Evolutionary conservation across 2,113 vertebrate species (phyloP).

Genomic region (Octodon degus): DNA sequence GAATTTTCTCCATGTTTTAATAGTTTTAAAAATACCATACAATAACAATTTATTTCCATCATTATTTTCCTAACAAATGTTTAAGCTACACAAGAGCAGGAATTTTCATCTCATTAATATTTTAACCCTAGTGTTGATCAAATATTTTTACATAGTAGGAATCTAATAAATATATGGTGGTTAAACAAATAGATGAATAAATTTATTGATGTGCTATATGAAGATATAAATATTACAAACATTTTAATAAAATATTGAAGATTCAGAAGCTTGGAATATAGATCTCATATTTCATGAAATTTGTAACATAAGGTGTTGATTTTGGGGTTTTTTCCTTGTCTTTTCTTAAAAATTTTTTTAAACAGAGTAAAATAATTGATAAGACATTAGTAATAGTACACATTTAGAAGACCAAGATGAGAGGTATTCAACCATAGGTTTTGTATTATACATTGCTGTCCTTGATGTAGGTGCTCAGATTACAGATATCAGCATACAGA

Average conservation of each 20-base stretch:
- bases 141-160: neutral
- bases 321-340: too few species aligned
- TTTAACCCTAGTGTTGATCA: constrained; percentile 2
- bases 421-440: too few species aligned
- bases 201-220: neutral
- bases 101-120: constrained; percentile 36
- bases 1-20: constrained; percentile 31
- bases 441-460: too few species aligned
- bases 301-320: neutral
- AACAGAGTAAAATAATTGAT: too few species aligned
- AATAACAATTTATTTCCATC: constrained; percentile 24
- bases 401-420: too few species aligned
- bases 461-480: too few species aligned
- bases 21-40: neutral
- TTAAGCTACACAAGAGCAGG: constrained; percentile 22
- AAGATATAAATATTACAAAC: constrained; percentile 19
- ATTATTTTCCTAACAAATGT: neutral
- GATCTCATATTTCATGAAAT: constrained; percentile 1
- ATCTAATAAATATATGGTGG: constrained; percentile 29
- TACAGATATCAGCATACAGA: too few species aligned
- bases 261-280: constrained; percentile 53
- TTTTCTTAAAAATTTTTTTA: too few species aligned
- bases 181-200: constrained; percentile 2
- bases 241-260: constrained; percentile 38
- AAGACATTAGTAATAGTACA: too few species aligned